Evolutionary conservation across 1,140 invertebrate species (phyloP), one percentile per base, ranked within the genome.

Genomic region (Phymorhynchus buccinoides): DNA sequence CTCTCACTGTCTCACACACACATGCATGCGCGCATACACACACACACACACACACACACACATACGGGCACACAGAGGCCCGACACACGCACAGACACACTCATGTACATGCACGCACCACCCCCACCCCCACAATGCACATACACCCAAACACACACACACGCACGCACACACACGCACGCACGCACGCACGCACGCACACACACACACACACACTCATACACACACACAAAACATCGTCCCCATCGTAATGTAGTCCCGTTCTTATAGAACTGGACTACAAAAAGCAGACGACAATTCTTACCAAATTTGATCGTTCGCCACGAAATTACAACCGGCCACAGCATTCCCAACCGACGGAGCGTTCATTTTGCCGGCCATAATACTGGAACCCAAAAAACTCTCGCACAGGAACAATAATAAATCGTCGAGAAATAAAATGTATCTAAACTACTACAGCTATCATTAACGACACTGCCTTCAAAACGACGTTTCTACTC

Each of bases 281-380:
- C 44, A 73, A 6, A 35, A 73, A 73, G 9, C 7, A 73, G 30
- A 22, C 32, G 30, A 75, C 37, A 37, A 75, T 22, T 16, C 73
- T 75, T 37, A 75, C 73, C 73, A 75, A 41, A 75, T 75, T 37
- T 75, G 73, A 39, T 75, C 73, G 18, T 37, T 75, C 14, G 73
- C 73, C 9, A 75, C 73, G 30, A 41, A 75, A 41, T 75, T 75
- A 41, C 73, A 75, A 14, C 73, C 73, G 3, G 73, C 35, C 37
- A 75, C 73, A 37, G 73, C 37, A 16, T 41, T 75, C 27, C 37
- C 37, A 27, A 14, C 22, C 7, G 22, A 12, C 7, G 68, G 73
- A 39, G 73, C 35, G 1, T 35, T 37, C 37, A 27, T 37, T 41
- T 75, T 75, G 22, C 37, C 73, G 42, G 73, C 73, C 73, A 75